Evolutionary conservation across 2,113 vertebrate genomes (phyloP).

Genomic region (Indicator indicator): DNA sequence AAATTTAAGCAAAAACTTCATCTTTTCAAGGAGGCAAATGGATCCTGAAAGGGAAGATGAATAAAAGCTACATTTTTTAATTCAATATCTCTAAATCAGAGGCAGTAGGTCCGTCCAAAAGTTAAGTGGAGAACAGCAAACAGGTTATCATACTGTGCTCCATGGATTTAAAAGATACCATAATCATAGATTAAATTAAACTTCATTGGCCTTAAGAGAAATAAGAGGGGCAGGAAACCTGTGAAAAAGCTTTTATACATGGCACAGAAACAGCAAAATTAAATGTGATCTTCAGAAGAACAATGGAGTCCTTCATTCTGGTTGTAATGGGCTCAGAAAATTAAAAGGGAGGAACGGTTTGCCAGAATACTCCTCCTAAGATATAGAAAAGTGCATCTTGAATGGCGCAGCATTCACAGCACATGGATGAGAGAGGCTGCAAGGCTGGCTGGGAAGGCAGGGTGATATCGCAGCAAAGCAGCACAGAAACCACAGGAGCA

Average conservation of each 20-base stretch:
- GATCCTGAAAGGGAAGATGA: neutral
- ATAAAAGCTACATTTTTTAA: neutral
- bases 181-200: neutral
- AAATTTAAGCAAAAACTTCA: neutral
- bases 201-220: neutral
- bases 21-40: neutral
- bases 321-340: neutral
- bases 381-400: neutral
- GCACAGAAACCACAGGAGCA: neutral
- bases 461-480: rapidly evolving
- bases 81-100: neutral
- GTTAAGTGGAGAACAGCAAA: neutral
- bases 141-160: neutral
- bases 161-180: neutral
- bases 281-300: neutral
- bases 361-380: neutral
- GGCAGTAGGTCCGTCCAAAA: neutral
- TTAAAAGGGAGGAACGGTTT: neutral
- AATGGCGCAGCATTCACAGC: neutral
- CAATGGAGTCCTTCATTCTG: neutral
- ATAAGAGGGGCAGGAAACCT: neutral
- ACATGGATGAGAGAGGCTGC: neutral
- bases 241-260: neutral
- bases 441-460: neutral
- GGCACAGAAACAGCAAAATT: neutral